Evolutionary conservation across 2,888 invertebrate species (phyloP), one percentile per base, ranked within the genome.

Genomic region (Drosophila putrida): DNA sequence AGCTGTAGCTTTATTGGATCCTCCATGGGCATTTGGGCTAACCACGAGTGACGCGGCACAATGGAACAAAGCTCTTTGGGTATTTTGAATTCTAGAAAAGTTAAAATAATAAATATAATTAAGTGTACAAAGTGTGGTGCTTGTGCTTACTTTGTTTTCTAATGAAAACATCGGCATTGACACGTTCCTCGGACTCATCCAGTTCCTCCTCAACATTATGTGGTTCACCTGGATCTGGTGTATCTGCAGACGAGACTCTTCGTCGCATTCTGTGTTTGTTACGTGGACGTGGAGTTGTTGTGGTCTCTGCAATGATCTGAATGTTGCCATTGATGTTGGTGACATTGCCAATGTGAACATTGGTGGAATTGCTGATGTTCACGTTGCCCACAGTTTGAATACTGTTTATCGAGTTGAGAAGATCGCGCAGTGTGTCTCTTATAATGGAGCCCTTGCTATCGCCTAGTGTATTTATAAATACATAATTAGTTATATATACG

Each of bases 291-390:
- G 20, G 20, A 20, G 43, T 15, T 0, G 66, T 13, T 1, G 68
- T 20, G 1, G 57, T 27, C 11, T 87, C 82, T 4, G 89, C 68
- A 10, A 80, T 92, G 36, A 93, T 91, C 66, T 92, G 91, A 64
- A 93, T 90, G 8, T 93, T 93, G 6, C 93, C 93, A 60, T 92
- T 93, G 13, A 93, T 92, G 50, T 93, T 92, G n/a, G 93, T 93
- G 2, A 93, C 90, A 81, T 93, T 93, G 31, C 93, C 93, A 55
- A 94, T 91, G 71, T 93, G 93, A 1, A 94, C 93, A 70, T 92
- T 92, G 36, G 91, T 91, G 0, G 93, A 93, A 61, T 93, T 92
- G 64, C 92, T 90, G 36, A 93, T 92, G 31, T 91, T 88, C 0
- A 93, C 90, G 78, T 93, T 91, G 51, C 91, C 91, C 57, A 91